Base-by-base conservation (phyloP, 2,797 vertebrate species). In the Macropodus opercularis region DNA sequence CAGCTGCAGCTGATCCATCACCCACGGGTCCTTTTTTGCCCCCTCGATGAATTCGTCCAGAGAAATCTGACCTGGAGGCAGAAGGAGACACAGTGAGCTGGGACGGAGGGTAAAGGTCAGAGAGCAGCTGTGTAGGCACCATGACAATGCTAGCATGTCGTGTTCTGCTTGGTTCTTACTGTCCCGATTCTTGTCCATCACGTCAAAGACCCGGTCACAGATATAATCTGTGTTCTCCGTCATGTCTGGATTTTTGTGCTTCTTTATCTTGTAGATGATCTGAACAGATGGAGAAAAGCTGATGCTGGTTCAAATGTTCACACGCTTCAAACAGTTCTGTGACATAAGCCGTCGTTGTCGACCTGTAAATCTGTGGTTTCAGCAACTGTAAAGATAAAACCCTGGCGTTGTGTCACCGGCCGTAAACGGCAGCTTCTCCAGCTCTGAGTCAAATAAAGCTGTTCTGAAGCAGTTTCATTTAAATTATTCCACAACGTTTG, bases 161-260 rank as follows among this genome's bases (percentile, higher is more conserved):
- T 4, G 5, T 6, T 23, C 22, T 21, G 24, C 43, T 4, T 18
- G 2, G 1, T n/a, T 69, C 78, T 78, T 70, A 92, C 91, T 79
- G 60, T 93, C 91, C 0, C 87, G 77, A 23, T 93, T 92, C 64
- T 88, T 89, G 77, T 93, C 91, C 56, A 92, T 67, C 27, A 87
- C 64, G 4, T 86, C 57, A 81, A 93, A 93, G 70, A 93, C 89
- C 54, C 90, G 48, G 22, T 91, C 79, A 49, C 87, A 90, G 24
- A 91, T 81, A 6, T 89, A 77, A 0, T 90, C 82, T 2, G 74
- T 54, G 2, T 67, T 83, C 19, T 35, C 75, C 0, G 59, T 26
- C 1, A 38, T 2, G 5, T 50, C 40, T 0, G 57, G 66, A 6
- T 84, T 49, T 0, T 69, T 51, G 12, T 83, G 82, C 5, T 13